phyloP scores from a whole-genome alignment of 2,888 invertebrate genomes.

The Drosophila villosipedis region DNA sequence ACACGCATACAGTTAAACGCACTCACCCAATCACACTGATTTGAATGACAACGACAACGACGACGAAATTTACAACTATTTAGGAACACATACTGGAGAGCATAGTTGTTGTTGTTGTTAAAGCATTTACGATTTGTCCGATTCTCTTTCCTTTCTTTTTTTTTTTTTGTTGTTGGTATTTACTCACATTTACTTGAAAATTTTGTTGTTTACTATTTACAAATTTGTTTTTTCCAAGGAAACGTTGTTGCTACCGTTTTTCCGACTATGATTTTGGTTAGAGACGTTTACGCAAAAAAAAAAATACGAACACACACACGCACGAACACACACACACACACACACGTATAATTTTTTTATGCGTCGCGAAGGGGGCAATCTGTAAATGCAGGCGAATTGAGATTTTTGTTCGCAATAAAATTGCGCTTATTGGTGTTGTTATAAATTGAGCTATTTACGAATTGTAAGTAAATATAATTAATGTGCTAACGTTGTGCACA shows the following conservation, averaged over 20 bases:
- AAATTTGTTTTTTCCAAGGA: constrained; percentile 72
- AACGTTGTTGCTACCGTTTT: constrained; percentile 77
- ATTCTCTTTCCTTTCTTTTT: constrained; percentile 4
- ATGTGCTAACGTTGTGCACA: constrained; percentile 60
- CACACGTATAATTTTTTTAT: constrained; percentile 32
- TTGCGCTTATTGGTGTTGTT: constrained; percentile 13
- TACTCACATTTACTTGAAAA: constrained; percentile 66
- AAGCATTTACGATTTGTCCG: constrained; percentile 30
- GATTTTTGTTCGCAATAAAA: constrained; percentile 13
- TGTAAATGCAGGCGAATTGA: constrained; percentile 35
- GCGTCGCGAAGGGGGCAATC: constrained; percentile 24
- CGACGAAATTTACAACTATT: constrained; percentile 51
- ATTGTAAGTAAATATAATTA: constrained; percentile 73
- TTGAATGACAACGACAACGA: constrained; percentile 67
- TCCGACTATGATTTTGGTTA: constrained; percentile 60
- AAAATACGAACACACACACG: constrained; percentile 43
- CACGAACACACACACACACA: constrained; percentile 40
- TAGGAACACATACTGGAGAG: constrained; percentile 36
- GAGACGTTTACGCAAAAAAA: constrained; percentile 69
- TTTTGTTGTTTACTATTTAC: constrained; percentile 81
- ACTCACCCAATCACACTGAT: constrained; percentile 62
- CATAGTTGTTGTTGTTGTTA: constrained; percentile 10
- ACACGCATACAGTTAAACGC: constrained; percentile 33
- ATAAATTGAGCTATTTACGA: constrained; percentile 48
- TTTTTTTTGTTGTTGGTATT: constrained; percentile 8